phyloP scores from a whole-genome alignment of 2,113 vertebrate genomes.

The Varanus salvator region DNA sequence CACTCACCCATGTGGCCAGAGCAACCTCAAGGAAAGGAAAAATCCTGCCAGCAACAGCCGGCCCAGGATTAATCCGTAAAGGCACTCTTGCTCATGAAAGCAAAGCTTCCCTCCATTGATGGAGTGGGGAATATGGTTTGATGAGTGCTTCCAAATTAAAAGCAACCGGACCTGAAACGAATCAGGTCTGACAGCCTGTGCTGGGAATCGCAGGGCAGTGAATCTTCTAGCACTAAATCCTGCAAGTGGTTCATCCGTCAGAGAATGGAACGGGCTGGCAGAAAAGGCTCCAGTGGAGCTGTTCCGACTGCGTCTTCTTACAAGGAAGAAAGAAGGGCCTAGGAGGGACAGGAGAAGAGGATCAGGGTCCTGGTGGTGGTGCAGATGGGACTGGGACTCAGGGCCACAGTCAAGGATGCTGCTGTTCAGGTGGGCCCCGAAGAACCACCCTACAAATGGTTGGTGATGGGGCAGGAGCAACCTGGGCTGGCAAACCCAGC shows the following conservation, averaged over 20 bases:
- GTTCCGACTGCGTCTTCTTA: too few relatives aligned
- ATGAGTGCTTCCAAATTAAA: not conserved
- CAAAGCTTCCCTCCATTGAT: not conserved
- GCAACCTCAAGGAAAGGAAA: too few relatives aligned
- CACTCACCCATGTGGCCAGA: not conserved
- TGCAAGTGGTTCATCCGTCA: not conserved
- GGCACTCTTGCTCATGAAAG: not conserved
- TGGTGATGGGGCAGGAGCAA: too few relatives aligned
- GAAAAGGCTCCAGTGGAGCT: not conserved
- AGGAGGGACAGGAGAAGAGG: not conserved
- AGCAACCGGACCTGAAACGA: not conserved
- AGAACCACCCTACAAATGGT: too few relatives aligned
- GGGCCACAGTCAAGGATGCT: too few relatives aligned
- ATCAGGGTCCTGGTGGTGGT: not conserved
- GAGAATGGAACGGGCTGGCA: not conserved
- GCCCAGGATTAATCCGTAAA: not conserved
- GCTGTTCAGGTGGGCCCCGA: too few relatives aligned
- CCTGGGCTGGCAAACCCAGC: too few relatives aligned
- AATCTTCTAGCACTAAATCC: not conserved
- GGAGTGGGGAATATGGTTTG: not conserved
- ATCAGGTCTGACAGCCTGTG: not conserved
- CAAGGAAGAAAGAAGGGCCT: not conserved
- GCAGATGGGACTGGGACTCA: too few relatives aligned
- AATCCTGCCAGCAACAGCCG: not conserved
- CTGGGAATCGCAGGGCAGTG: not conserved